These are phyloP conservation scores for Cephus nigrinus DNA, from an alignment of 2,888 invertebrate genomes.

Conservation along the genomic window DNA sequence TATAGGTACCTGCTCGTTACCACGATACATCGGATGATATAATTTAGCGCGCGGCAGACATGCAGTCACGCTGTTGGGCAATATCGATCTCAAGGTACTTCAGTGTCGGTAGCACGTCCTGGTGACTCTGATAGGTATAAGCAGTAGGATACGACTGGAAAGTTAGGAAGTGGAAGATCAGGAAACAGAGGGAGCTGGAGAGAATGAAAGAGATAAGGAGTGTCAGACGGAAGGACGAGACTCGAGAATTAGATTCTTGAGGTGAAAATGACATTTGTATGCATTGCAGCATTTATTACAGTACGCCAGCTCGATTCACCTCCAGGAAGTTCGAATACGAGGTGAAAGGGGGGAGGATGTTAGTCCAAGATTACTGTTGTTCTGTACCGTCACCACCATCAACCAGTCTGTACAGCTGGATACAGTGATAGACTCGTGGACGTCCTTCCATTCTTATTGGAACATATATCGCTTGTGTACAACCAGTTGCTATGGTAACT, in stretches of 20 bases:
- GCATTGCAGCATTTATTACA: constrained; percentile 60
- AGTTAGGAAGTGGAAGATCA: constrained; percentile 2
- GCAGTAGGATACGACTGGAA: neutral
- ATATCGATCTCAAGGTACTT: neutral
- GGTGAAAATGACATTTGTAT: constrained; percentile 59
- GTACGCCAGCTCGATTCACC: constrained; percentile 50
- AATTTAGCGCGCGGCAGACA: neutral
- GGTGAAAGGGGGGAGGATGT: constrained; percentile 16
- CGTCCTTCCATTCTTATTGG: neutral
- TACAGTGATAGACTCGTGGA: neutral
- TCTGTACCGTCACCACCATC: constrained; percentile 40
- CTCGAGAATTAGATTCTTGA: constrained; percentile 20
- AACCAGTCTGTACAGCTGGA: neutral
- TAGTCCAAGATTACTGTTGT: constrained; percentile 60
- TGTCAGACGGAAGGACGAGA: constrained; percentile 21
- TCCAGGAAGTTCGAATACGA: constrained; percentile 19
- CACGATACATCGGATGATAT: neutral
- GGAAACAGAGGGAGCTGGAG: constrained; percentile 19
- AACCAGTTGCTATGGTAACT: neutral
- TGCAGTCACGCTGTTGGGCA: neutral
- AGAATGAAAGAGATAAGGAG: constrained; percentile 16
- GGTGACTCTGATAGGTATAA: neutral
- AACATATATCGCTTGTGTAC: neutral
- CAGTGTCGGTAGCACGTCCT: neutral
- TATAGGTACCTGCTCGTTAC: neutral